These are phyloP conservation scores for Falco berigora DNA, from an alignment of 2,797 vertebrate species.

Conservation along the genomic window DNA sequence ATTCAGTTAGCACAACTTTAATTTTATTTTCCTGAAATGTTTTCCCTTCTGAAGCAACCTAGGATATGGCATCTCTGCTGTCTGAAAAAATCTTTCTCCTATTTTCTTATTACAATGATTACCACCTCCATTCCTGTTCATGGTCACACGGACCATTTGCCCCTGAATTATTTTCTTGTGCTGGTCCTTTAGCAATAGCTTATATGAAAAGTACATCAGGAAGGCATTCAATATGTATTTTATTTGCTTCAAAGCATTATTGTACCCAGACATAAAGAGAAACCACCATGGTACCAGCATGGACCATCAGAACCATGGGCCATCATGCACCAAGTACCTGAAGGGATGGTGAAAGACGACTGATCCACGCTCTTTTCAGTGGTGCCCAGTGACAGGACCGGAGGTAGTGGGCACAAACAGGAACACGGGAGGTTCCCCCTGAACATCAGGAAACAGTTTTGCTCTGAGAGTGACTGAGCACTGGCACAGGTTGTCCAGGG, in stretches of 20 bases:
- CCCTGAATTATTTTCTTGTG: neutral
- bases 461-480: neutral
- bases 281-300: neutral
- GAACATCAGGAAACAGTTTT: neutral
- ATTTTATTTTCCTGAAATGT: neutral
- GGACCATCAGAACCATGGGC: neutral
- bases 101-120: neutral
- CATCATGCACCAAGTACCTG: neutral
- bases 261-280: neutral
- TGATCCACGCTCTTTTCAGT: neutral
- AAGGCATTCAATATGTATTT: neutral
- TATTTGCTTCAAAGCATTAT: neutral
- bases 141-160: neutral
- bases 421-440: neutral
- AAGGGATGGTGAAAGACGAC: neutral
- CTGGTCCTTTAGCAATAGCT: neutral
- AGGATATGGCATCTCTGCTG: neutral
- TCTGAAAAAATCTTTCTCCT: neutral
- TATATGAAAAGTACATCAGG: neutral
- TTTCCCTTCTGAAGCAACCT: neutral
- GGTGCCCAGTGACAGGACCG: neutral
- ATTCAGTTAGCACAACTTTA: neutral
- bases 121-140: neutral
- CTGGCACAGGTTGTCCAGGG: neutral
- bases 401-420: neutral